Conservation (phyloP, 2,113 vertebrate genomes). For the Zosterops pallidus region DNA sequence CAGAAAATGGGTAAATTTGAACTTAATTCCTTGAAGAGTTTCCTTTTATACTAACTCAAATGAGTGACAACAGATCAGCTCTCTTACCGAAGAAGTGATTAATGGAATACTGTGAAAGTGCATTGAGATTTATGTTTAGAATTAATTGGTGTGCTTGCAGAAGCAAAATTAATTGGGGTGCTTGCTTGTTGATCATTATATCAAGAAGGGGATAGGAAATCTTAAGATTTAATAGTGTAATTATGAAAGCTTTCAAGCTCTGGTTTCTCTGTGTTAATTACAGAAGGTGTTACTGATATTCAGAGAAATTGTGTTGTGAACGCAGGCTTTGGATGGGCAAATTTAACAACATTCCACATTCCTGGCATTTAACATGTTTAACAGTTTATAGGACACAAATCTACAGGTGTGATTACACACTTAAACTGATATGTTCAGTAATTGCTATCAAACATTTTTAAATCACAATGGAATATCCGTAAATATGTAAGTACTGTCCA, state of each 20-base stretch:
- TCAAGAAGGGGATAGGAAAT: conserved; percentile 8
- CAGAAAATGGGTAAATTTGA: not conserved
- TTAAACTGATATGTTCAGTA: not conserved
- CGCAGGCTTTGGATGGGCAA: not conserved
- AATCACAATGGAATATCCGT: not conserved
- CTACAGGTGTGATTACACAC: not conserved
- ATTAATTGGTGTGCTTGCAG: conserved; percentile 44
- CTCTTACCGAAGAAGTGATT: not conserved
- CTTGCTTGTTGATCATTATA: conserved; percentile 48
- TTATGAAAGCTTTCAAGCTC: conserved; percentile 20
- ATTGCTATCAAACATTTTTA: not conserved
- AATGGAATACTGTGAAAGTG: not conserved
- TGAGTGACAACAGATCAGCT: not conserved
- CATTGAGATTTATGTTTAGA: conserved; percentile 42
- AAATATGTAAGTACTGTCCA: not conserved
- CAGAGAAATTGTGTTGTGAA: not conserved
- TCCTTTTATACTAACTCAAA: not conserved
- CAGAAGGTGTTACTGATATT: not conserved
- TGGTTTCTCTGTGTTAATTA: not conserved
- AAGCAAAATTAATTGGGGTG: conserved; percentile 48
- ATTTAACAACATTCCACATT: not conserved
- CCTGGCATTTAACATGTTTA: not conserved
- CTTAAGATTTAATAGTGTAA: conserved; percentile 43
- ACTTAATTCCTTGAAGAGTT: not conserved
- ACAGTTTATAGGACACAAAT: not conserved